phyloP scores from a whole-genome alignment of 2,113 vertebrate species.

The Ptilonorhynchus violaceus region DNA sequence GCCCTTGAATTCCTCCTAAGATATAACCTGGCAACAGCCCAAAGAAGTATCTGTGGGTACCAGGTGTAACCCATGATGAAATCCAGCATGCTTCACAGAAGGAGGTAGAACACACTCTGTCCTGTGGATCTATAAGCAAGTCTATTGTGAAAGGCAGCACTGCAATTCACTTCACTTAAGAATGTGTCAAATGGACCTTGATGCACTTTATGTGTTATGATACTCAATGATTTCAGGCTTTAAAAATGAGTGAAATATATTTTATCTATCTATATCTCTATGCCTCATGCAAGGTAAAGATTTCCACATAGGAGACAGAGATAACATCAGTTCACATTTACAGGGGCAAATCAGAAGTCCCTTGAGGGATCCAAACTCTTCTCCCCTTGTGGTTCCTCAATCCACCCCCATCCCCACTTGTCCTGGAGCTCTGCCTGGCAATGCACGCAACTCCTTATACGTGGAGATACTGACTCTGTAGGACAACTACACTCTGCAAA shows the following conservation, averaged over 20 bases:
- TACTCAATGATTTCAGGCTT: neutral
- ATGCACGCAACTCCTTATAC: neutral
- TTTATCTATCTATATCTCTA: neutral
- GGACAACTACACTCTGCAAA: neutral
- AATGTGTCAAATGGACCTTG: neutral
- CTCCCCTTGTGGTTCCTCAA: neutral
- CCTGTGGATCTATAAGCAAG: neutral
- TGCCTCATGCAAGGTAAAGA: neutral
- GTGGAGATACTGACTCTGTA: neutral
- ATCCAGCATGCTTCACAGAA: neutral
- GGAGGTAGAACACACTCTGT: neutral
- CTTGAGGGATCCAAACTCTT: neutral
- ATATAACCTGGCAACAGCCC: neutral
- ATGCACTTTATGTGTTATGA: neutral
- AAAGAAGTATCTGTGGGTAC: neutral
- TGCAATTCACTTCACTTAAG: neutral
- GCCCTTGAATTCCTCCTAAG: neutral
- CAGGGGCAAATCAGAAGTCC: neutral
- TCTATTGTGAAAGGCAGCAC: neutral
- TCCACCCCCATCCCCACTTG: no score
- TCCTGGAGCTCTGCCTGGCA: neutral
- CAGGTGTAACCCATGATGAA: neutral
- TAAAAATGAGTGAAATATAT: neutral
- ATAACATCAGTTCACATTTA: neutral
- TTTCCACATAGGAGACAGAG: neutral